Evolutionary conservation across 2,113 vertebrate genomes (phyloP).

Genomic region (Melospiza georgiana): DNA sequence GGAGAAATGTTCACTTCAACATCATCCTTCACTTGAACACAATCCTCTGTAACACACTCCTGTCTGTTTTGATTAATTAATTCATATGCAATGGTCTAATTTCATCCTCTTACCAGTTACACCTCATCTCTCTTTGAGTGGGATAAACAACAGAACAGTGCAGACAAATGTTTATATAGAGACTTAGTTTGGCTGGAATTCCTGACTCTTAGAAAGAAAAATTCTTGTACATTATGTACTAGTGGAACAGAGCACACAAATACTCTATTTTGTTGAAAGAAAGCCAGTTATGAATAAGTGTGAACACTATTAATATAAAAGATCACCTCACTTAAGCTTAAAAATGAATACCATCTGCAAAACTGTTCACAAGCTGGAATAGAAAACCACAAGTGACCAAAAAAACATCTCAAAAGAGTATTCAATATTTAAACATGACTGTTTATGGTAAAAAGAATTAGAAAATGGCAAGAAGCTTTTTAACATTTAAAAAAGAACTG

Average conservation of each 20-base stretch:
- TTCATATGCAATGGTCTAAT: not conserved
- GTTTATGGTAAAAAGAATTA: not conserved
- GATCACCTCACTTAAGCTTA: slow-evolving; percentile 4
- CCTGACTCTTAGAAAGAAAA: not conserved
- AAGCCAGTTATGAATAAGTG: slow-evolving; percentile 27
- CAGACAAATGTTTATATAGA: slow-evolving; percentile 20
- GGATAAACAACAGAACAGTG: slow-evolving; percentile 23
- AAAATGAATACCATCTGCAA: slow-evolving; percentile 18
- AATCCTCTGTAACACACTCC: not conserved
- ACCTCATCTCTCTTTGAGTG: slow-evolving; percentile 23
- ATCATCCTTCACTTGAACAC: not conserved
- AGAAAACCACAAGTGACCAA: not conserved
- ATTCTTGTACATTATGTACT: not conserved
- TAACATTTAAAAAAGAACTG: not conserved
- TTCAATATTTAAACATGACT: not conserved
- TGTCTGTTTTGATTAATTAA: not conserved
- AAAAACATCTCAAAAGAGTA: not conserved
- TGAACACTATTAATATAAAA: slow-evolving; percentile 26
- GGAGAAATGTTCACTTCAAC: not conserved
- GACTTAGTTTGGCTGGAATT: not conserved
- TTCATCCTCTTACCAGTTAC: not conserved
- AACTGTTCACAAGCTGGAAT: not conserved
- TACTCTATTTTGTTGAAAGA: slow-evolving; percentile 7
- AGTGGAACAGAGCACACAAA: not conserved
- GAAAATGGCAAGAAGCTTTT: not conserved